Conservation (phyloP, 1,140 invertebrate genomes). For the Cotesia typhae region DNA sequence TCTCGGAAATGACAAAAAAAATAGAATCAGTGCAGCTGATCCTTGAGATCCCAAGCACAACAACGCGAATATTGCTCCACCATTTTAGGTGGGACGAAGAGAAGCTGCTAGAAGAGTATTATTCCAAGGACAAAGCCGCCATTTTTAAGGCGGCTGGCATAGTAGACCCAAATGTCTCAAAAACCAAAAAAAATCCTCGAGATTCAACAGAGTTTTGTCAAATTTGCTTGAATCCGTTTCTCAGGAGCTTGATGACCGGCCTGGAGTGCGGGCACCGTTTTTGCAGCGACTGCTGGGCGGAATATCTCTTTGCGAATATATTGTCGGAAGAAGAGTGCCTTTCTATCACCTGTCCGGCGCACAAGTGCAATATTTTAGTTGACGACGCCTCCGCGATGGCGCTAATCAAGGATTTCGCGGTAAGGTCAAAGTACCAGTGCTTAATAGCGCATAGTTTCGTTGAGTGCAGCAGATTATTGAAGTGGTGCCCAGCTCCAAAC, state of each 20-base stretch:
- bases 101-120: slow-evolving; percentile 95
- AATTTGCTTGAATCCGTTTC: slow-evolving; percentile 87
- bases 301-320: slow-evolving; percentile 98
- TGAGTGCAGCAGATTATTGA: slow-evolving; percentile 93
- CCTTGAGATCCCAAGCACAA: slow-evolving; percentile 84
- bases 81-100: slow-evolving; percentile 99
- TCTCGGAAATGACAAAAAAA: too few relatives aligned
- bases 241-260: slow-evolving; percentile 92
- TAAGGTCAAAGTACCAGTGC: slow-evolving; percentile 96
- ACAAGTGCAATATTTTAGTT: slow-evolving; percentile 91
- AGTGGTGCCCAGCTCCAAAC: slow-evolving; percentile 98
- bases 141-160: slow-evolving; percentile 94
- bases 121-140: slow-evolving; percentile 93
- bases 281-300: slow-evolving; percentile 93
- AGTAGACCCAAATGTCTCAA: slow-evolving; percentile 73
- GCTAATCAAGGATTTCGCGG: slow-evolving; percentile 89
- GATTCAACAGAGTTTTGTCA: slow-evolving; percentile 89
- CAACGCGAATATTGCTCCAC: slow-evolving; percentile 91
- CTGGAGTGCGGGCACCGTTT: slow-evolving; percentile 97
- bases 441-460: slow-evolving; percentile 99
- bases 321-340: slow-evolving; percentile 96
- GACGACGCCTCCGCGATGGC: slow-evolving; percentile 97
- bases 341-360: slow-evolving; percentile 95
- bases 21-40: neutral
- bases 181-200: slow-evolving; percentile 65